Evolutionary conservation across 2,797 vertebrate species (phyloP), one percentile per base, ranked within the genome.

Genomic region (Pseudochaenichthys georgianus): DNA sequence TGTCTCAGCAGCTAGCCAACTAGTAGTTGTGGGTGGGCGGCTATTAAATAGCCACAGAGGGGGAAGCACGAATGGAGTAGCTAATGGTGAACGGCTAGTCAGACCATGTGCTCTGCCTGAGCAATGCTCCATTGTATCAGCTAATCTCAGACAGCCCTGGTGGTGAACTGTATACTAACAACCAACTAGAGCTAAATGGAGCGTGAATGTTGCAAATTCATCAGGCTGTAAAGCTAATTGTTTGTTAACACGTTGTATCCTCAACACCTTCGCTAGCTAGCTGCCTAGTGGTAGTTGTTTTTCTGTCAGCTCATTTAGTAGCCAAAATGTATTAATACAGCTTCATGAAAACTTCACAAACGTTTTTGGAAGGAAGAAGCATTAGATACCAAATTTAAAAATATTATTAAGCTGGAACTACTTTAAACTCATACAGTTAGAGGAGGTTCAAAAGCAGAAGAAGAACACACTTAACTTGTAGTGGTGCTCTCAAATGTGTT

Each of bases 121-220:
- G 34, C 34, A 17, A 34, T 9, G 28, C 53, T 55, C 58, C 16
- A 4, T n/a, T 17, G 47, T 23, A 61, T 16, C 12, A 21, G 38
- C n/a, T 10, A 23, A 13, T 28, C 15, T 61, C 42, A 60, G 8
- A 45, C 19, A 23, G 42, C 19, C 58, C 59, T 61, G 48, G 3
- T 15, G 13, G n/a, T 13, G 31, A 15, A 38, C 19, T n/a, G 55
- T 13, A 12, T 28, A 28, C 10, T 55, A 15, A 21, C 9, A 28
- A 21, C 23, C 43, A 66, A 74, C 9, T 28, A 6, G 13, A 23
- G 45, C 31, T 60, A 48, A 61, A 52, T 54, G 62, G 21, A 42
- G 62, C 17, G 31, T 15, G 9, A 55, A 53, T 19, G 23, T 41
- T 41, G 16, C 38, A 21, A 17, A 45, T 34, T 59, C n/a, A 53